Conservation (phyloP, 92 coral and sea anemone genomes). For the Scolanthus callimorphus region DNA sequence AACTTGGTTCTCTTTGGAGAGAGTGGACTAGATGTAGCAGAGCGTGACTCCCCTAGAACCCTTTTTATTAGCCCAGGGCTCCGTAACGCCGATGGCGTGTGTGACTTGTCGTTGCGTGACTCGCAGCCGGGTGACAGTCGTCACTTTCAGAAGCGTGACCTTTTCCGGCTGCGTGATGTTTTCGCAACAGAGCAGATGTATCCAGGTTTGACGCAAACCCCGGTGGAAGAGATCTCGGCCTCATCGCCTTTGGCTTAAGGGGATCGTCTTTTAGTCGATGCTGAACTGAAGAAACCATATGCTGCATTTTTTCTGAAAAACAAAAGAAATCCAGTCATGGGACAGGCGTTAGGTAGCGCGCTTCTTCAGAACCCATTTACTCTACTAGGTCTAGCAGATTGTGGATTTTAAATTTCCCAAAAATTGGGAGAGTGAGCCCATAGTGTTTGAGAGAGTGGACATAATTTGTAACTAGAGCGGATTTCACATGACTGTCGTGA, state of each 20-base stretch:
- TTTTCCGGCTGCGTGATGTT: no score
- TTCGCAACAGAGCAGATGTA: neutral
- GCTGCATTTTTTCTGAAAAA: neutral
- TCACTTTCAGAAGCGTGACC: neutral
- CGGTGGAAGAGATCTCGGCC: conserved; percentile 54
- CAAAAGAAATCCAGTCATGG: no score
- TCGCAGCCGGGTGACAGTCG: neutral
- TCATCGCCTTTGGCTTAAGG: conserved; percentile 15
- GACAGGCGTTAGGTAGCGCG: no score
- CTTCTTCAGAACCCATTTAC: no score
- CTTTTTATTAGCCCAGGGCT: neutral
- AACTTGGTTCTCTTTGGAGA: conserved; percentile 38
- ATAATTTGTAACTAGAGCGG: no score
- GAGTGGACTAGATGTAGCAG: conserved; percentile 27
- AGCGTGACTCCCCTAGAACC: conserved; percentile 5
- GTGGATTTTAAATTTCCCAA: no score
- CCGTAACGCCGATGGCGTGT: neutral
- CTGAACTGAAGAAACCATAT: neutral
- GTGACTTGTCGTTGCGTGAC: conserved; percentile 1
- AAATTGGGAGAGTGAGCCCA: no score
- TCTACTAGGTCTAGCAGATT: no score
- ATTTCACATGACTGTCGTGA: no score
- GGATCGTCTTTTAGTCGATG: neutral
- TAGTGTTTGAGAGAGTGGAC: no score
- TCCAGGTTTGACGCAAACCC: neutral